Base-by-base conservation (phyloP, 2,113 vertebrate species). In the Pelodiscus sinensis region DNA sequence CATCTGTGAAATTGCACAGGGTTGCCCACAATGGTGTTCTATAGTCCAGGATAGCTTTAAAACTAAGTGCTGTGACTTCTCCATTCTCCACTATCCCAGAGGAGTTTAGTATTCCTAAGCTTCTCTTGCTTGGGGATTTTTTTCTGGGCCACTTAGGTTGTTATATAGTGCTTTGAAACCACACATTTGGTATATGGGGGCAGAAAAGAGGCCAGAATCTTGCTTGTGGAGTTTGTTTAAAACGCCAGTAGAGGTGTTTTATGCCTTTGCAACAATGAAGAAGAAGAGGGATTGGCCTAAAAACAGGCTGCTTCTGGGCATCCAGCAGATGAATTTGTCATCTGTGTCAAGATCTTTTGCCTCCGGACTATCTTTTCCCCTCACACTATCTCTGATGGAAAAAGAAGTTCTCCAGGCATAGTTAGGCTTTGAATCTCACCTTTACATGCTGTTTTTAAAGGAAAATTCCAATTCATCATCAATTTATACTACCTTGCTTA, bases 1-100 rank as follows among this genome's bases (percentile, higher is more conserved):
- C 5, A 10, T 60, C 60, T 77, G 58, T 16, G 8, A 3, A 13
- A 16, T 79, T 52, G 19, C 27, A 31, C 0, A 0, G 55, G 16
- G 29, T 80, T 25, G 18, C 12, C 9, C 6, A 62, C 4, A 44
- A 4, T 51, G 56, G 14, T 24, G 21, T 29, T 71, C 29, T 68
- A 4, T 31, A 22, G 2, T 52, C 44, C 13, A 85, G 21, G 44
- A 9, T 6, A 79, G 55, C 31, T 8, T 79, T n/a, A 77, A 6
- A 56, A 21, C 62, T n/a, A 7, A 22, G 18, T 55, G 38, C n/a
- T 19, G 38, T 38, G 27, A 1, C 18, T 38, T 27, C 50, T 31
- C n/a, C 7, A 55, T 6, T 8, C 65, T 51, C n/a, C 54, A 60
- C 35, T 60, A 71, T 35, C 8, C 18, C 8, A 71, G 19, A 18